Conservation (phyloP, 2,113 vertebrate genomes). For the Tupaia chinensis region DNA sequence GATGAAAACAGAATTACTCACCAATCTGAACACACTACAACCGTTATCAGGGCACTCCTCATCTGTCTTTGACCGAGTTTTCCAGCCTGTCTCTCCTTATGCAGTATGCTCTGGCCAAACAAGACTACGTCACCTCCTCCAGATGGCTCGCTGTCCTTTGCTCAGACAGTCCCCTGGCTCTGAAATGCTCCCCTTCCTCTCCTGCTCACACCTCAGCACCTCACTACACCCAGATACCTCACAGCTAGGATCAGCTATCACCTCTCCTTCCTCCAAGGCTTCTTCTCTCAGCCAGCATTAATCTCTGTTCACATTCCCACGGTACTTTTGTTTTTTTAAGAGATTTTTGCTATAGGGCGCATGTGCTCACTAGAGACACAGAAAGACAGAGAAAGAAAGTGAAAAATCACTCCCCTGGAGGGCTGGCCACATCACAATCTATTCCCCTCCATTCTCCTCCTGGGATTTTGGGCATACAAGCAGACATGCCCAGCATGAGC, state of each 20-base stretch:
- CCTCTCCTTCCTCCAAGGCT: neutral
- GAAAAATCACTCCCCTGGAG: too few relatives aligned
- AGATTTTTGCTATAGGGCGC: too few relatives aligned
- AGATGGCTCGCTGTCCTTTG: neutral
- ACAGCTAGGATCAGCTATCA: neutral
- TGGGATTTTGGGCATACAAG: too few relatives aligned
- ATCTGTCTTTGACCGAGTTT: neutral
- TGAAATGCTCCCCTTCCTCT: neutral
- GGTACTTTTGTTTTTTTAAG: neutral
- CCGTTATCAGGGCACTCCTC: neutral
- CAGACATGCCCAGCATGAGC: too few relatives aligned
- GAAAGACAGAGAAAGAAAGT: too few relatives aligned
- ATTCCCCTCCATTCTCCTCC: too few relatives aligned
- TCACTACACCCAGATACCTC: neutral
- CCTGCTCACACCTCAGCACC: neutral
- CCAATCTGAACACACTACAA: neutral
- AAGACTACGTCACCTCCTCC: neutral
- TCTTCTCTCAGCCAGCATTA: neutral
- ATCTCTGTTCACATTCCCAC: neutral
- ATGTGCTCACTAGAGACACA: too few relatives aligned
- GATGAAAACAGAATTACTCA: conserved; percentile 40
- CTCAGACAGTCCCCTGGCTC: neutral
- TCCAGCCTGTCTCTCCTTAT: neutral
- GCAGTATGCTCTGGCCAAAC: neutral
- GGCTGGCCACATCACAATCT: too few relatives aligned